phyloP scores from a whole-genome alignment of 2,888 invertebrate species.

The Scaptomyza reducta region DNA sequence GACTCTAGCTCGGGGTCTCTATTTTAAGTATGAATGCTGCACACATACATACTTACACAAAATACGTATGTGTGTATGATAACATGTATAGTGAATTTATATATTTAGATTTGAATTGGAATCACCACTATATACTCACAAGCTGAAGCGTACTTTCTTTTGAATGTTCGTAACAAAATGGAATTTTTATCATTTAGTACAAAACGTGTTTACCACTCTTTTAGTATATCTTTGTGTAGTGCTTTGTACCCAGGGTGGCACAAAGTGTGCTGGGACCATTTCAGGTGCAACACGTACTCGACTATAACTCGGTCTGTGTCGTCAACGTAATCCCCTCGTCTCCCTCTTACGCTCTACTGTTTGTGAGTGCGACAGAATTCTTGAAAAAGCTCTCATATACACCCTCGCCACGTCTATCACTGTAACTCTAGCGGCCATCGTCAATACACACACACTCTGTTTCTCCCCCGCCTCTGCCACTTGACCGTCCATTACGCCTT shows the following conservation, averaged over 20 bases:
- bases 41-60: background rate
- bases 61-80: background rate
- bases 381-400: slow-evolving; percentile 36
- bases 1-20: slow-evolving; percentile 23
- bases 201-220: slow-evolving; percentile 48
- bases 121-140: slow-evolving; percentile 29
- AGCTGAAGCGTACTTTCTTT: slow-evolving; percentile 43
- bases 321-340: background rate
- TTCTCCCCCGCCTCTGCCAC: background rate
- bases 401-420: slow-evolving; percentile 40
- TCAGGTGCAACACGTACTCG: slow-evolving; percentile 57
- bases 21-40: slow-evolving; percentile 1
- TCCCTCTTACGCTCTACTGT: background rate
- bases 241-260: background rate
- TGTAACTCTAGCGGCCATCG: slow-evolving; percentile 30
- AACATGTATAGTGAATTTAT: slow-evolving; percentile 22
- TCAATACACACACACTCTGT: slow-evolving; percentile 24
- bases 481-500: slow-evolving; percentile 30
- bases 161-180: slow-evolving; percentile 53
- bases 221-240: background rate
- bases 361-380: slow-evolving; percentile 40
- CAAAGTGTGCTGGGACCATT: slow-evolving; percentile 10
- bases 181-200: slow-evolving; percentile 58
- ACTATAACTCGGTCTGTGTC: slow-evolving; percentile 2
- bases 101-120: slow-evolving; percentile 30